Evolutionary conservation across 1,140 invertebrate species (phyloP), one percentile per base, ranked within the genome.

Genomic region (Bombus affinis): DNA sequence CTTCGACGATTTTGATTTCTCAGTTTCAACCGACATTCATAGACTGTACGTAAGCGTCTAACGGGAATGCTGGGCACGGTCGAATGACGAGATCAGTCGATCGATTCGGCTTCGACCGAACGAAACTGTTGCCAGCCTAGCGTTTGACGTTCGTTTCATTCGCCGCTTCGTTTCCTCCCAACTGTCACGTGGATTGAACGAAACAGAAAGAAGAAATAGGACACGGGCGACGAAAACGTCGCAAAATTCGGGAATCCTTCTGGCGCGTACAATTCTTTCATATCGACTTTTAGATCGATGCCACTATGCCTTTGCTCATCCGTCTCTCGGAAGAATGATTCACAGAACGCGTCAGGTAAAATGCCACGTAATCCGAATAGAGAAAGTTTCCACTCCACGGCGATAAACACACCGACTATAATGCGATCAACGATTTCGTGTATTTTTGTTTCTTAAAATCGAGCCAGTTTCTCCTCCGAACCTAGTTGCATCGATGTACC

Each of bases 31-130:
- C 62, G 44, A 90, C 83, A 22, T 59, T 72, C 81, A 83, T 80
- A 73, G 75, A 37, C 77, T 32, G 25, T 68, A 2, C n/a, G 42
- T 66, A 83, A 89, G 47, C 71, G 68, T 25, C 32, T 91, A 91
- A 90, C 88, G 89, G 88, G 89, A 92, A 91, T 85, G 71, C 75
- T 42, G 86, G 53, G 72, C 81, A 86, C 25, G 85, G 44, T 66
- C 78, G 77, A 72, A 89, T 85, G 86, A 83, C 79, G 62, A 53
- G 78, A 89, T 81, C 81, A 18, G 74, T 72, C 28, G 68, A 86
- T 89, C 35, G 68, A 89, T 81, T 86, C 47, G 70, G 70, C 68
- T 47, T 37, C 15, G 25, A 76, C 44, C 53, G 65, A 72, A 72
- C 70, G 28, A n/a, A 72, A 42, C 39, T 13, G 18, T 37, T 9